Evolutionary conservation across 2,797 vertebrate species (phyloP), one percentile per base, ranked within the genome.

Genomic region (Limosa lapponica): DNA sequence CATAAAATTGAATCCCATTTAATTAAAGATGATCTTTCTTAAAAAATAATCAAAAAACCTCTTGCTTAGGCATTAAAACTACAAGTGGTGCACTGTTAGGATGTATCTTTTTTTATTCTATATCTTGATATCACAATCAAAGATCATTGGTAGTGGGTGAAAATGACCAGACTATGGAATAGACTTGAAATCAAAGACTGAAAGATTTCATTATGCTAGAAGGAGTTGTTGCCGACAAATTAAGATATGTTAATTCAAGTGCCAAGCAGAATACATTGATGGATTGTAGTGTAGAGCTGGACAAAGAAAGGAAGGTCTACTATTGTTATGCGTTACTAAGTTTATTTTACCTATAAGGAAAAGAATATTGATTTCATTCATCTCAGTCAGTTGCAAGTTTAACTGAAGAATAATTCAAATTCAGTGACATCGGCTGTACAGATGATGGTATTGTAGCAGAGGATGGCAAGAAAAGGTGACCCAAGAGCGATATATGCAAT

Each of bases 321-420:
- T 43, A 72, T 82, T 88, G 54, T 94, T 91, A 82, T 55, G 83
- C 52, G 81, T 82, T 92, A 65, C 92, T 86, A 93, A 97, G 90
- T 95, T 96, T 2, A 93, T 97, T 97, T 95, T 67, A 95, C 87
- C 82, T 87, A 22, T 87, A 94, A 96, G 90, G 65, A 93, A 82
- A 90, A 93, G 75, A 94, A 82, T 97, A 98, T 94, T 95, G 94
- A 97, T 96, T 96, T 95, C 37, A 96, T 97, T 97, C 66, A 82
- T 96, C 95, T 97, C 91, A 97, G 94, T 96, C 97, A 93, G 46
- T 74, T 95, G 92, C 37, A 69, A 83, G 87, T 79, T 85, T 90
- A 86, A 95, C 92, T 96, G 89, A 89, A 96, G 82, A 90, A 86
- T 93, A 96, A 95, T 83, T 95, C 86, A 90, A 93, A 86, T 91